phyloP scores from a whole-genome alignment of 2,888 invertebrate species.

The Euclidia mi region DNA sequence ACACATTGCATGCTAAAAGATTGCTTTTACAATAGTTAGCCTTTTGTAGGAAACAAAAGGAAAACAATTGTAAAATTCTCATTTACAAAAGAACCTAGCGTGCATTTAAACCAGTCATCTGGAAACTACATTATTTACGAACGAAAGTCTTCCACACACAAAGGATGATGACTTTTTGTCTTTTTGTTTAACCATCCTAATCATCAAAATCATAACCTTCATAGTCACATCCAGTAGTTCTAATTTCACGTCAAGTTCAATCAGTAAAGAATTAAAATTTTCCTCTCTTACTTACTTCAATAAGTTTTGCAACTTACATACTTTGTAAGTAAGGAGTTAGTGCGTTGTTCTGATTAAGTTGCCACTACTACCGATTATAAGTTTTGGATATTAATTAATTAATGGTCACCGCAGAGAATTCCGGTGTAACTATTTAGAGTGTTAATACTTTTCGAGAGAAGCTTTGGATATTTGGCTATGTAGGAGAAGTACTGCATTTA shows the following conservation, averaged over 20 bases:
- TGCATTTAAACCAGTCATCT: no score
- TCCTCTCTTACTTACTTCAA: slow-evolving; percentile 33
- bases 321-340: slow-evolving; percentile 24
- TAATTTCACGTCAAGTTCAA: slow-evolving; percentile 24
- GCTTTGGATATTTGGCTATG: no score
- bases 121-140: no score
- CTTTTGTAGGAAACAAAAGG: no score
- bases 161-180: no score
- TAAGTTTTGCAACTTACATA: slow-evolving; percentile 36
- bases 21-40: no score
- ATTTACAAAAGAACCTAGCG: no score
- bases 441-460: no score
- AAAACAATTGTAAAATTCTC: no score
- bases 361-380: slow-evolving; percentile 18
- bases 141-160: no score
- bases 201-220: background rate
- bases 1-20: no score
- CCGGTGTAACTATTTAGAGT: background rate
- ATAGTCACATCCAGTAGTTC: slow-evolving; percentile 31
- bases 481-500: no score
- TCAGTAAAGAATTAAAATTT: slow-evolving; percentile 54
- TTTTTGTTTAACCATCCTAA: background rate
- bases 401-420: slow-evolving; percentile 7
- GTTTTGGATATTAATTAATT: slow-evolving; percentile 24
- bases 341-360: slow-evolving; percentile 30